phyloP scores from a whole-genome alignment of 2,888 invertebrate species.

The Seira ritae region DNA sequence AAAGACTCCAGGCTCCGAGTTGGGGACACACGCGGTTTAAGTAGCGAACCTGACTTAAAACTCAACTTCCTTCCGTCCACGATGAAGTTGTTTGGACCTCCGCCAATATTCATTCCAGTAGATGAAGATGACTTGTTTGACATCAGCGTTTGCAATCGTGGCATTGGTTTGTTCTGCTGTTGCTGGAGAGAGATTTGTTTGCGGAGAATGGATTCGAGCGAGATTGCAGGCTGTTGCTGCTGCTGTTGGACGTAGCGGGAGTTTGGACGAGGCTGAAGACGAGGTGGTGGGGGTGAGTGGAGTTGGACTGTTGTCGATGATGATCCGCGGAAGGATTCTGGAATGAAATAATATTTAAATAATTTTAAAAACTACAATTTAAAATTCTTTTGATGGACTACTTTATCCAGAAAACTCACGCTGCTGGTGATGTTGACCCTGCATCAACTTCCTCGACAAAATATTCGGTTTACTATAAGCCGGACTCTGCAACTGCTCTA shows the following conservation, averaged over 20 bases:
- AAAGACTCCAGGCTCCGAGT: conserved; percentile 36
- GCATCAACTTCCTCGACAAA: conserved; percentile 48
- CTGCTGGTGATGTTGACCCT: not conserved
- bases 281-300: conserved; percentile 35
- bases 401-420: not conserved
- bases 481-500: conserved; percentile 40
- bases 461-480: conserved; percentile 48
- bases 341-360: not conserved
- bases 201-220: conserved; percentile 47
- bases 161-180: conserved; percentile 37
- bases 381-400: not conserved
- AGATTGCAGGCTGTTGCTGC: conserved; percentile 25
- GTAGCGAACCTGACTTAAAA: conserved; percentile 30
- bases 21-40: conserved; percentile 15
- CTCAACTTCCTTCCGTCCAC: conserved; percentile 46
- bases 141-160: conserved; percentile 38
- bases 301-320: not conserved
- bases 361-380: not conserved
- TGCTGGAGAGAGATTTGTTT: conserved; percentile 26
- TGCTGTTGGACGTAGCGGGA: conserved; percentile 5
- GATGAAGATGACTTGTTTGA: not conserved
- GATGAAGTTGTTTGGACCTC: not conserved
- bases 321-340: conserved; percentile 16
- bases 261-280: conserved; percentile 46
- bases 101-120: not conserved